A percentile compares a stretch with the other conserved stretches of the same genome.
phyloP scores from a whole-genome alignment of 1,140 invertebrate genomes.

The Drosophila funebris region DNA sequence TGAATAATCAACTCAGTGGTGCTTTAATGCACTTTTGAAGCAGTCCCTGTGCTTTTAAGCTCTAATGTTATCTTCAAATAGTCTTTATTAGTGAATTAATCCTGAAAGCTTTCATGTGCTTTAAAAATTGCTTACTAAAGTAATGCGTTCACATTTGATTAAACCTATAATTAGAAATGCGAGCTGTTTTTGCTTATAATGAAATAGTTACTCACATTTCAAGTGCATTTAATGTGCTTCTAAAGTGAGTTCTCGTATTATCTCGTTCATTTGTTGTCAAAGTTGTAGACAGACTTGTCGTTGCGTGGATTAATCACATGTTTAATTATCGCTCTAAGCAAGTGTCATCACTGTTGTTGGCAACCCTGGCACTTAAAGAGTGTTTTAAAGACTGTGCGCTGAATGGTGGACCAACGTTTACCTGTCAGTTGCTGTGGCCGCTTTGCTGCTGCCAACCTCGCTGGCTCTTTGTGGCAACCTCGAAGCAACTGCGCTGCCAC shows the following conservation, averaged over 20 bases:
- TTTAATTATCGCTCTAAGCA: not conserved
- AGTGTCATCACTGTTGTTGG: not conserved
- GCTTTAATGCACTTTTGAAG: not conserved
- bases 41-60: not conserved
- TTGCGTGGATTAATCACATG: not conserved
- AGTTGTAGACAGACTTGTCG: not conserved
- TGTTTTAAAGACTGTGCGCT: constrained; percentile 14
- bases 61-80: too few relatives aligned
- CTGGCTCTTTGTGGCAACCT: constrained; percentile 16
- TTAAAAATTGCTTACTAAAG: not conserved
- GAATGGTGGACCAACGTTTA: not conserved
- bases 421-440: constrained; percentile 27
- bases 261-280: too few relatives aligned
- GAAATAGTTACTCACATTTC: too few relatives aligned
- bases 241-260: too few relatives aligned
- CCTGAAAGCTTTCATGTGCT: not conserved
- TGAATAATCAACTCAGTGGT: not conserved
- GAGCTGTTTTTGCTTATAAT: too few relatives aligned
- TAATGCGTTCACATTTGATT: too few relatives aligned
- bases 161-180: too few relatives aligned
- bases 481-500: constrained; percentile 36
- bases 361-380: constrained; percentile 14
- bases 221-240: too few relatives aligned
- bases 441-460: constrained; percentile 16
- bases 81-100: too few relatives aligned